Percentiles rank a stretch among this genome's conserved stretches.
phyloP scores from a whole-genome alignment of 2,113 vertebrate species.

The Poeciliopsis occidentalis region DNA sequence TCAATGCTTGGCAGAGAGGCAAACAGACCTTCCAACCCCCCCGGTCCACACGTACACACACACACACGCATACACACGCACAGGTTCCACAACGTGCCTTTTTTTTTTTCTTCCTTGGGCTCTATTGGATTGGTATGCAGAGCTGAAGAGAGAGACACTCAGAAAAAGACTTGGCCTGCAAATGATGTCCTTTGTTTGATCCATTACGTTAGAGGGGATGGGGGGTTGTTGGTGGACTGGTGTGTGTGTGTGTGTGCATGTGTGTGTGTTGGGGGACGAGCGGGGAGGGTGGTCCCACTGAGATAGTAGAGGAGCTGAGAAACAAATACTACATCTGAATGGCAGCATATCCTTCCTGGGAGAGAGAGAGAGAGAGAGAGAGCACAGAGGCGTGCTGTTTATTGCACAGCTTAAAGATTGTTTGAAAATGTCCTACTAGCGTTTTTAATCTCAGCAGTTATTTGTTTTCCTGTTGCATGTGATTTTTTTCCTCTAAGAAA shows the following conservation, averaged over 20 bases:
- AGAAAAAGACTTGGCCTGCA: constrained; percentile 81
- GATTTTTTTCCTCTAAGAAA: background rate
- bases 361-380: constrained; percentile 22
- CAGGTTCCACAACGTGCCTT: constrained; percentile 48
- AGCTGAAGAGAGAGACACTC: constrained; percentile 70
- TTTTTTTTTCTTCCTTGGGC: constrained; percentile 77
- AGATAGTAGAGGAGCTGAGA: constrained; percentile 56
- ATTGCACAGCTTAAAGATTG: background rate
- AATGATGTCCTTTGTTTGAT: constrained; percentile 83
- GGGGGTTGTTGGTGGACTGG: constrained; percentile 9
- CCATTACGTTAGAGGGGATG: constrained; percentile 63
- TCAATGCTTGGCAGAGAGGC: constrained; percentile 80
- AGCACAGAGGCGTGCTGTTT: constrained; percentile 37
- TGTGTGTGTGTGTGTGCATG: background rate
- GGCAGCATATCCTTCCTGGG: constrained; percentile 39
- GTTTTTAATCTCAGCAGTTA: constrained; percentile 18
- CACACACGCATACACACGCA: constrained; percentile 16
- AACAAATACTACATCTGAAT: constrained; percentile 60
- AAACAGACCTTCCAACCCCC: constrained; percentile 79
- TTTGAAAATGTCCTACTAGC: constrained; percentile 21
- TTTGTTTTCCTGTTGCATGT: constrained; percentile 2
- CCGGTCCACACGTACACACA: constrained; percentile 61
- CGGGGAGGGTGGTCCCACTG: constrained; percentile 49
- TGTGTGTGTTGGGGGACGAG: constrained; percentile 1
- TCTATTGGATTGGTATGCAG: constrained; percentile 79